Conservation (phyloP, 2,113 vertebrate genomes). For the Psilopogon haemacephalus region DNA sequence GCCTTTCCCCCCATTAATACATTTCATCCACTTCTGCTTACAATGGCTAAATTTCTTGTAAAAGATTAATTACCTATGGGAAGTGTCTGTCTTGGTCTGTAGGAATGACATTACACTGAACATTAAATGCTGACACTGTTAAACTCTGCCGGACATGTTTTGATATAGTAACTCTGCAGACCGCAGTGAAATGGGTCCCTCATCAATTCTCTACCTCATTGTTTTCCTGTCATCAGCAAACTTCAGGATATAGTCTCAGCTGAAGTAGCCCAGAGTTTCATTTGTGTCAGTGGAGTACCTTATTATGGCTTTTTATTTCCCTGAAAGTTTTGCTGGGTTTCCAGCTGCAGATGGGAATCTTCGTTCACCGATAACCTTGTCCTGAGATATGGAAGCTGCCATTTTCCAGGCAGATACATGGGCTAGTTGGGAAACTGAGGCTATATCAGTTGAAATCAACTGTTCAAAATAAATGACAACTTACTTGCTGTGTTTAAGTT, state of each 20-base stretch:
- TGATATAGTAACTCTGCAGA: conserved; percentile 42
- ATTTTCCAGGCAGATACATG: not conserved
- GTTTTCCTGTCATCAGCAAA: conserved; percentile 60
- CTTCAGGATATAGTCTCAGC: conserved; percentile 7
- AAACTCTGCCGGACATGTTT: conserved; percentile 39
- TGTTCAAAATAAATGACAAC: not conserved
- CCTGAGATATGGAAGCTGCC: not conserved
- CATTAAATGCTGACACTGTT: conserved; percentile 51
- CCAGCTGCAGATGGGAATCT: not conserved
- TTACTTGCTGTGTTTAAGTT: not conserved
- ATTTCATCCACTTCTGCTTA: conserved; percentile 63
- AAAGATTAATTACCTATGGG: conserved; percentile 61
- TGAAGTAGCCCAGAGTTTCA: not conserved
- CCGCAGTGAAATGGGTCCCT: conserved; percentile 48
- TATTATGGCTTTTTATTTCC: conserved; percentile 20
- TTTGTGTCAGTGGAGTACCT: not conserved
- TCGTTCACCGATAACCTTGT: not conserved
- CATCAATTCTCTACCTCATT: conserved; percentile 55
- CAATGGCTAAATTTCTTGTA: conserved; percentile 45
- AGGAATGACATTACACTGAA: conserved; percentile 42
- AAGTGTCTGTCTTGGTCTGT: conserved; percentile 38
- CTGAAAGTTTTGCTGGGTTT: conserved; percentile 30
- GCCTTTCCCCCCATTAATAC: conserved; percentile 50
- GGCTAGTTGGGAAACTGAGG: not conserved
- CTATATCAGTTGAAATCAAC: not conserved